Evolutionary conservation across 35 echinoderm and acorn worm species (phyloP), one percentile per base, ranked within the genome.

Genomic region (Heliocidaris erythrogramma): DNA sequence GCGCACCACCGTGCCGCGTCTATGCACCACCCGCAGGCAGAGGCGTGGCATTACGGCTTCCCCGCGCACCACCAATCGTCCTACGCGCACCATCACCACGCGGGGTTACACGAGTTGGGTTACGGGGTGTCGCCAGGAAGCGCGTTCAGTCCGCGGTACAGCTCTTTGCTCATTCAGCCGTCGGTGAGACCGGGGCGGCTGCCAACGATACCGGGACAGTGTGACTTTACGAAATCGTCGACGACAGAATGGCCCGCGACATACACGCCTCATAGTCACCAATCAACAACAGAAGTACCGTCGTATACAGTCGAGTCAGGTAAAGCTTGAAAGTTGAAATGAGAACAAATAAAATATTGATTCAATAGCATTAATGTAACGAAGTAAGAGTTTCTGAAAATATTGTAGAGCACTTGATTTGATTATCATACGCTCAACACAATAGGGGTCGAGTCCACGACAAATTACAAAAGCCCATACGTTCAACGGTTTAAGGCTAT

Each of bases 71-170:
- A 91, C 89, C 97, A 98, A 93, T 89, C 95, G 30, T 95, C 97
- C 27, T 97, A 97, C 94, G 59, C 95, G 24, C 95, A 97, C 42
- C 96, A 97, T 52, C 91, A 95, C 18, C 90, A 86, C 90, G 49
- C 92, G 9, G 94, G 95, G 18, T 92, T 98, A 18, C 97, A 98
- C 65, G 98, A 99, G 50, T 92, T 99, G 14, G 94, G 97, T 85
- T 99, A 99, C 59, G 95, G 95, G 2, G 93, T 95, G 53, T 32
- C 96, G 32, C 59, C 96, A 48, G 94, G 95, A 13, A 96, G 96
- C 88, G 96, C 96, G 16, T 99, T 99, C 92, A 99, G 97, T 93
- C 98, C 98, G 21, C 91, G 97, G 31, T 99, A 99, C 86, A 96
- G 94, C 18, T 99, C 98, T 8, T 88, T 99, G 7, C 94, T 99